Conservation (phyloP, 1,140 invertebrate species). For the Drosophila watanabei region DNA sequence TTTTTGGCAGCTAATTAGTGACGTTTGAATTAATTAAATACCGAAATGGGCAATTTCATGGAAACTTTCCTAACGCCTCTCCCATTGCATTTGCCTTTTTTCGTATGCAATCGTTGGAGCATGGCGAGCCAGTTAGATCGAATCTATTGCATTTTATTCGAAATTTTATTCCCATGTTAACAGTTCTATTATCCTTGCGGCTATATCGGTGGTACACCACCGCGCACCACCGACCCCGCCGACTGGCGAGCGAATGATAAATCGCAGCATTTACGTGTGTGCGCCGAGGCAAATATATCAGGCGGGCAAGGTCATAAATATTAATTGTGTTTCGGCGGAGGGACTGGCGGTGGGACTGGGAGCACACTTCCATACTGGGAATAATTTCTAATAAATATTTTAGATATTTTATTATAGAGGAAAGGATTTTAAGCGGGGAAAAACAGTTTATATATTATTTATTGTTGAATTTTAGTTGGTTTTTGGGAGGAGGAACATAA, state of each 20-base stretch:
- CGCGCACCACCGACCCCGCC: not conserved
- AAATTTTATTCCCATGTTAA: constrained; percentile 81
- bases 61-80: constrained; percentile 46
- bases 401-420: not conserved
- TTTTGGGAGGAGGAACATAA: not conserved
- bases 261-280: constrained; percentile 80
- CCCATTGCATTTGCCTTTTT: constrained; percentile 39
- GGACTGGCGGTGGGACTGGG: constrained; percentile 26
- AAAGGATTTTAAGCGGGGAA: not conserved
- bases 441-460: not conserved
- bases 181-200: constrained; percentile 83
- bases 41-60: constrained; percentile 55
- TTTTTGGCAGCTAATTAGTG: constrained; percentile 80
- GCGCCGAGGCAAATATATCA: constrained; percentile 83
- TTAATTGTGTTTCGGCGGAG: constrained; percentile 74
- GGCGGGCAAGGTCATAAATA: constrained; percentile 81
- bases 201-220: constrained; percentile 56
- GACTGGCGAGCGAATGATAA: constrained; percentile 63
- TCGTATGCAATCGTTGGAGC: constrained; percentile 8
- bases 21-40: constrained; percentile 75
- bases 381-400: constrained; percentile 8
- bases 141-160: constrained; percentile 68
- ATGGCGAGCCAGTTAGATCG: constrained; percentile 41
- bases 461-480: not conserved
- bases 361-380: constrained; percentile 24